Evolutionary conservation across 2,113 vertebrate genomes (phyloP).

Genomic region (Thymallus thymallus): DNA sequence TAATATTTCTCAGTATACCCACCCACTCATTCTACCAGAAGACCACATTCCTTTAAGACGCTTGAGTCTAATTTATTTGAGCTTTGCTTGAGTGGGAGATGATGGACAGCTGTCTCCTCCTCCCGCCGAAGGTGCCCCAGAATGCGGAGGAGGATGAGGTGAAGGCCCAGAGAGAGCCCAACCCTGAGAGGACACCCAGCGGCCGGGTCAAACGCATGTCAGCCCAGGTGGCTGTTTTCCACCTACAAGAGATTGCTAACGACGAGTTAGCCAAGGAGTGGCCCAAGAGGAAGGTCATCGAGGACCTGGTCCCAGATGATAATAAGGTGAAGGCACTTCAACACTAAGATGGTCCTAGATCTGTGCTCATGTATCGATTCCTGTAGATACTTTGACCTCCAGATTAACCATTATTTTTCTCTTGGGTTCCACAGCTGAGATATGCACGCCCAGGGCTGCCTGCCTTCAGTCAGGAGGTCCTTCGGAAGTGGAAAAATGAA

Average conservation of each 20-base stretch:
- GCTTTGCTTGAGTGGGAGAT: not conserved
- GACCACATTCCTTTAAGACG: no score
- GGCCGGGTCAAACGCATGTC: slow-evolving; percentile 85
- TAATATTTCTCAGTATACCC: no score
- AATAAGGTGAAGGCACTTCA: slow-evolving; percentile 65
- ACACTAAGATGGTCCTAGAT: not conserved
- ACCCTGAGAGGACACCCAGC: slow-evolving; percentile 69
- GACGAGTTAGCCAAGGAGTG: slow-evolving; percentile 90
- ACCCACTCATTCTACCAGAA: no score
- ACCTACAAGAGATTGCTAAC: slow-evolving; percentile 88
- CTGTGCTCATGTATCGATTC: not conserved
- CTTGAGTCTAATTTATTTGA: no score
- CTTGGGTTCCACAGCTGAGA: slow-evolving; percentile 75
- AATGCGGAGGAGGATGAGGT: slow-evolving; percentile 66
- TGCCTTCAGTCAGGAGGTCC: slow-evolving; percentile 89
- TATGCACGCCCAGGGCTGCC: slow-evolving; percentile 90
- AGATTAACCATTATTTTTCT: not conserved
- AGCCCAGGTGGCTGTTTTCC: slow-evolving; percentile 89
- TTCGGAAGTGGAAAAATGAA: slow-evolving; percentile 92
- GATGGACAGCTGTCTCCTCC: not conserved
- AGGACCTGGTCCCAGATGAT: slow-evolving; percentile 91
- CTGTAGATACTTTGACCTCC: not conserved
- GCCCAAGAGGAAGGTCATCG: slow-evolving; percentile 92
- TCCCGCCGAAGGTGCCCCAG: slow-evolving; percentile 47
- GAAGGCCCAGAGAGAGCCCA: slow-evolving; percentile 72